Evolutionary conservation across 2,113 vertebrate genomes (phyloP).

Genomic region (Caretta caretta): DNA sequence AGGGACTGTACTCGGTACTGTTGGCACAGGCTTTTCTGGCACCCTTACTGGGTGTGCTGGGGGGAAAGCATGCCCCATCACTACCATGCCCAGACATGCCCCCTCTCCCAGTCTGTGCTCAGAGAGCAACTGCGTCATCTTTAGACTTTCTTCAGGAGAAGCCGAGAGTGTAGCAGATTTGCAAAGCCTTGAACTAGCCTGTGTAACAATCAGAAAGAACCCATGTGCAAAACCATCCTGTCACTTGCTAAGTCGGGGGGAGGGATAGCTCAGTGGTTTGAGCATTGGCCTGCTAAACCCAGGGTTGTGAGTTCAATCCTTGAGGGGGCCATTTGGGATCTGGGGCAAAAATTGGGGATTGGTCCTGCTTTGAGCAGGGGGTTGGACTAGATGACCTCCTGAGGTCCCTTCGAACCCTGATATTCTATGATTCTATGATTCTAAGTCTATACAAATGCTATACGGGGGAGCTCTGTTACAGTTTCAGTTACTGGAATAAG

Average conservation of each 20-base stretch:
- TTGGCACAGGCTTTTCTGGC: background rate
- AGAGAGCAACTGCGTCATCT: background rate
- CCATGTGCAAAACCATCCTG: background rate
- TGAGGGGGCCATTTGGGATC: too few relatives aligned
- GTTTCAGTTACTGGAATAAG: background rate
- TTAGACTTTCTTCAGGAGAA: background rate
- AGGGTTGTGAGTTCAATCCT: too few relatives aligned
- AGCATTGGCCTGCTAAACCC: too few relatives aligned
- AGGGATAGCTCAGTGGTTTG: too few relatives aligned
- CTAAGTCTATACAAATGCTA: background rate
- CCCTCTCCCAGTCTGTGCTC: background rate
- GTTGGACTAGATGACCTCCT: too few relatives aligned
- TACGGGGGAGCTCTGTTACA: background rate
- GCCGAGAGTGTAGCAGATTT: background rate
- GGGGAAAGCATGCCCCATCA: background rate
- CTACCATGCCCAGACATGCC: too few relatives aligned
- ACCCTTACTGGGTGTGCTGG: background rate
- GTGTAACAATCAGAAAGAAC: background rate
- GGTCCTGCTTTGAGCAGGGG: too few relatives aligned
- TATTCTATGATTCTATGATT: too few relatives aligned
- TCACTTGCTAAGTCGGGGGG: too few relatives aligned
- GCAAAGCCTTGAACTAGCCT: background rate
- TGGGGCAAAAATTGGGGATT: too few relatives aligned
- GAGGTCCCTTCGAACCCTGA: too few relatives aligned
- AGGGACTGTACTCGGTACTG: too few relatives aligned